These are phyloP conservation scores for Tetraneura akinire DNA, from an alignment of 1,140 invertebrate genomes.

Conservation along the genomic window DNA sequence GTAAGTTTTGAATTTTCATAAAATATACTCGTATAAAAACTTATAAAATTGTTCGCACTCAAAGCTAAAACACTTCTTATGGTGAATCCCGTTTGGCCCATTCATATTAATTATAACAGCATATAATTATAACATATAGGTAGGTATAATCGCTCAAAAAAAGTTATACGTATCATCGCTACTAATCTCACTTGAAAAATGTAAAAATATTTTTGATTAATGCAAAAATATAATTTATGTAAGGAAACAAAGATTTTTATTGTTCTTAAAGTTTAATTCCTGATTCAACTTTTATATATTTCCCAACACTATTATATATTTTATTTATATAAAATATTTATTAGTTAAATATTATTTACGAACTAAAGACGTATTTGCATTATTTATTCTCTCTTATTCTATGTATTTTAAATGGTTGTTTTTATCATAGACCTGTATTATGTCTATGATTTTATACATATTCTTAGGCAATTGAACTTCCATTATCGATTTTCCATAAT, in stretches of 20 bases:
- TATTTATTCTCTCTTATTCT: background rate
- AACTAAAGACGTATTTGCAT: background rate
- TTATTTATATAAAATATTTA: background rate
- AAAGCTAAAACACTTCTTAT: background rate
- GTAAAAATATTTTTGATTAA: constrained; percentile 25
- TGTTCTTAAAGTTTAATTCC: background rate
- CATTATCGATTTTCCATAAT: too few species aligned
- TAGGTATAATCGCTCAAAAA: background rate
- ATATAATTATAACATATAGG: background rate
- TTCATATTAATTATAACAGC: background rate
- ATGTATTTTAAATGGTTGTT: too few species aligned
- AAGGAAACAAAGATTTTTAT: background rate
- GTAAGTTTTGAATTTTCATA: background rate
- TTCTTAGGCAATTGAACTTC: background rate
- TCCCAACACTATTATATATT: background rate
- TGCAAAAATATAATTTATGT: background rate
- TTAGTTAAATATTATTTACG: background rate
- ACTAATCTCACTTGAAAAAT: constrained; percentile 2
- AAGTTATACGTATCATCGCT: background rate
- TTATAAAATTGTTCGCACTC: background rate
- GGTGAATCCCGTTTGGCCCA: background rate
- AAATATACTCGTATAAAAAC: constrained; percentile 4
- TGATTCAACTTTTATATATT: background rate
- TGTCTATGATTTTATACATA: background rate
- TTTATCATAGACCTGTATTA: too few species aligned